phyloP scores from a whole-genome alignment of 2,797 vertebrate species.

The Gastrophryne carolinensis region DNA sequence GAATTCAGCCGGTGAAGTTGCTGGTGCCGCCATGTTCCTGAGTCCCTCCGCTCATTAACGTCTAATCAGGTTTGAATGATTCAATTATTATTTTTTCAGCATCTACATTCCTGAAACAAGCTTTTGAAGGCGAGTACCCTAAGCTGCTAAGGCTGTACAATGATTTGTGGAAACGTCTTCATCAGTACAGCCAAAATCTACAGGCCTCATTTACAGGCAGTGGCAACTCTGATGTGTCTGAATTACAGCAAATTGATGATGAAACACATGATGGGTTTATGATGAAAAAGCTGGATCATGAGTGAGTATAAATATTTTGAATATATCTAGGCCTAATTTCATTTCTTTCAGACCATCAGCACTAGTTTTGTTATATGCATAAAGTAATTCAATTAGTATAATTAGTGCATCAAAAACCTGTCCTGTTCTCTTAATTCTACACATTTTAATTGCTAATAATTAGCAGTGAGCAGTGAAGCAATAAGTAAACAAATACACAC shows the following conservation, averaged over 20 bases:
- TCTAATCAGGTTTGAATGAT: no score
- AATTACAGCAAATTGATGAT: conserved; percentile 74
- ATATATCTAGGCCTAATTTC: neutral
- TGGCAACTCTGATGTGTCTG: conserved; percentile 72
- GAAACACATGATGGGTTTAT: conserved; percentile 84
- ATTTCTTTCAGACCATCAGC: neutral
- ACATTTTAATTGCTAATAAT: neutral
- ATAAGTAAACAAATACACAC: no score
- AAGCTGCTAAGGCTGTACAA: conserved; percentile 93
- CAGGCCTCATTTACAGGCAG: conserved; percentile 74
- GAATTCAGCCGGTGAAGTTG: no score
- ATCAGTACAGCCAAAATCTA: conserved; percentile 86
- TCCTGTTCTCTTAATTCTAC: neutral
- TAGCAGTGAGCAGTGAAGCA: neutral
- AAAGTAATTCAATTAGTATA: no score
- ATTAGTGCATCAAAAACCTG: no score
- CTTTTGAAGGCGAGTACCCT: conserved; percentile 94
- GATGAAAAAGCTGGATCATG: conserved; percentile 79
- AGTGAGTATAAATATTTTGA: conserved; percentile 69
- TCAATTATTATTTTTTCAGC: no score
- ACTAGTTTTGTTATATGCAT: no score
- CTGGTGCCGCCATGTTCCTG: no score
- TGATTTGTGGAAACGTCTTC: conserved; percentile 94
- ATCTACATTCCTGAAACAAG: conserved; percentile 91
- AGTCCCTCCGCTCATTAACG: no score